Percentiles rank a stretch among this genome's conserved stretches.
Conservation (phyloP, 2,113 vertebrate genomes). For the Crotalus viridis region DNA sequence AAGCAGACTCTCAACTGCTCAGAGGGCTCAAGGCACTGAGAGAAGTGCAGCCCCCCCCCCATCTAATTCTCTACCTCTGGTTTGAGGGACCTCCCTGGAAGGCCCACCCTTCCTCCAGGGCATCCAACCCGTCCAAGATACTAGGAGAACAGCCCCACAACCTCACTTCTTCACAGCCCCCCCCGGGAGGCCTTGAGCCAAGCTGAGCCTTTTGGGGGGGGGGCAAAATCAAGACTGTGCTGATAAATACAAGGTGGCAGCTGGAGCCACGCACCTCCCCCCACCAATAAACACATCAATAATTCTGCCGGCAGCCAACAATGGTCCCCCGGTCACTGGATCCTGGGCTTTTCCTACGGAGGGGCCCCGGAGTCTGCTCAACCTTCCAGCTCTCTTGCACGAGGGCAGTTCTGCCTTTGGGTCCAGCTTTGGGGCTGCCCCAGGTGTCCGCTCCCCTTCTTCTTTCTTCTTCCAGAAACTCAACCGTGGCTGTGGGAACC, state of each 20-base stretch:
- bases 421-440: too few species aligned
- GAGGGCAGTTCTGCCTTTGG: not conserved
- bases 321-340: too few species aligned
- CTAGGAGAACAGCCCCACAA: not conserved
- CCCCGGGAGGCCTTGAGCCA: not conserved
- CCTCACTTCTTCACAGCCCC: not conserved
- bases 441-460: not conserved
- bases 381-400: not conserved
- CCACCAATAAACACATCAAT: not conserved
- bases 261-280: too few species aligned
- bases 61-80: not conserved
- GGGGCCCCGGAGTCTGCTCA: too few species aligned
- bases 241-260: too few species aligned
- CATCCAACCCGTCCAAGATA: not conserved
- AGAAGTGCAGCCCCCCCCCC: too few species aligned
- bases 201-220: too few species aligned
- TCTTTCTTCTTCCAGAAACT: not conserved
- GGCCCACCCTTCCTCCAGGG: not conserved
- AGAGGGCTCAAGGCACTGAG: not conserved
- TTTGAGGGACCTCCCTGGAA: not conserved
- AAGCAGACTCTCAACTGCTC: not conserved
- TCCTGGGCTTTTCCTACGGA: not conserved
- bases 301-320: not conserved
- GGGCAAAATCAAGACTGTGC: too few species aligned
- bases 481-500: not conserved